Percentiles rank a stretch among this genome's conserved stretches.
Conservation (phyloP, 2,113 vertebrate genomes). For the Otolemur garnettii region DNA sequence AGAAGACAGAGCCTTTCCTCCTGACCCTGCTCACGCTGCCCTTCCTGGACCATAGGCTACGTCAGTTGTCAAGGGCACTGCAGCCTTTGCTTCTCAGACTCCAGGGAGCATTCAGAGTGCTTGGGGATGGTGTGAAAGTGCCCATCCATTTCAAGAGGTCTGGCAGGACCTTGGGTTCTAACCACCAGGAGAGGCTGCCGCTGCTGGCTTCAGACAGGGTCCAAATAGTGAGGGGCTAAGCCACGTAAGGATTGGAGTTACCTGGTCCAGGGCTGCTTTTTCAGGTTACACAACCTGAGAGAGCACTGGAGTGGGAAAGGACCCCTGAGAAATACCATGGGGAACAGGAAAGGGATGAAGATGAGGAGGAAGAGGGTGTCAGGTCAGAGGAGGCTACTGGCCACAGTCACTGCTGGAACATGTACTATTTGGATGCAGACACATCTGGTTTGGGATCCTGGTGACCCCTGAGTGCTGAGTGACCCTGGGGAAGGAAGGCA, state of each 20-base stretch:
- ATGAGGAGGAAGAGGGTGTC: not conserved
- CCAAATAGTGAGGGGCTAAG: accelerated
- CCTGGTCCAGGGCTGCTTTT: not conserved
- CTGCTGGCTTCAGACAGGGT: no score
- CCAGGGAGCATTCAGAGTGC: no score
- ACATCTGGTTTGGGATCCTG: not conserved
- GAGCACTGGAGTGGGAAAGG: not conserved
- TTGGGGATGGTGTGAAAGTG: not conserved
- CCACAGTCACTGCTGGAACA: not conserved
- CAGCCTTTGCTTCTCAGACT: not conserved
- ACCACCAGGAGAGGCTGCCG: not conserved
- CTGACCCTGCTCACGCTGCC: accelerated
- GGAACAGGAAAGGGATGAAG: not conserved
- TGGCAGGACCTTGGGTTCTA: not conserved
- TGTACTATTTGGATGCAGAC: not conserved
- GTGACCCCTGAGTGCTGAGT: not conserved
- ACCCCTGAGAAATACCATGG: not conserved
- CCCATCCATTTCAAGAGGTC: not conserved
- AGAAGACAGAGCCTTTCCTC: not conserved
- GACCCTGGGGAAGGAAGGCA: not conserved
- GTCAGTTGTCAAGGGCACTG: not conserved
- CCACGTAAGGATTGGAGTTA: not conserved
- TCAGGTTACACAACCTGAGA: not conserved
- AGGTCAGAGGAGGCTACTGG: no score
- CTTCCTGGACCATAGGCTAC: not conserved